Evolutionary conservation across 2,888 invertebrate genomes (phyloP), one percentile per base, ranked within the genome.

Genomic region (Bembecia ichneumoniformis): DNA sequence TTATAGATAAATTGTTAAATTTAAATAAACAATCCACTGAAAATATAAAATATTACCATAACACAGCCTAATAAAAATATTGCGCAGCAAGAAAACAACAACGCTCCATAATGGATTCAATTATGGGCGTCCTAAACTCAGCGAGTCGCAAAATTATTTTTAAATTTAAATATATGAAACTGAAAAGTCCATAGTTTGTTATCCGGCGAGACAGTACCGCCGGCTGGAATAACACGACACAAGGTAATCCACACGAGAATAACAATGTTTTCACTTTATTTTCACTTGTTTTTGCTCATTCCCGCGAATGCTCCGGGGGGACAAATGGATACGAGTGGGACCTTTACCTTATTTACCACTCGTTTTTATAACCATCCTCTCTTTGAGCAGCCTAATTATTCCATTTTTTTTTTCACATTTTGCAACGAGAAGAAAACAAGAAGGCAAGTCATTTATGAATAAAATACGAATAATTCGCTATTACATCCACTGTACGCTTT

Each of bases 261-360:
- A 80, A 81, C 77, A 77, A 75, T 75, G 74, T 82, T 82, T 78
- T 75, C 79, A 77, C 76, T 82, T 78, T 78, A 77, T 82, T 81
- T 76, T 73, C 74, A 71, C 73, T 77, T 75, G 71, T 80, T 82
- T 80, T 78, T 77, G 71, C 71, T 74, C 75, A 75, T 78, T 76
- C 68, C 69, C 66, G 63, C 71, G 70, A 76, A 76, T 71, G 66
- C 67, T 77, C 76, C 66, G 55, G 54, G 61, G 76, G 74, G 71
- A 75, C 71, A 72, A 68, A 73, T 75, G 73, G 62, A 66, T 71
- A 71, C 72, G 62, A 66, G 67, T 59, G 72, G 72, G 73, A 73
- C 73, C 70, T 70, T 68, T 66, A 60, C 66, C 72, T 73, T 74
- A 75, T 74, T 75, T 76, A 72, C 70, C 63, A 64, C 63, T 58